These are phyloP conservation scores for Hippocampus barbouri DNA, from an alignment of 2,113 vertebrate genomes.

Conservation along the genomic window DNA sequence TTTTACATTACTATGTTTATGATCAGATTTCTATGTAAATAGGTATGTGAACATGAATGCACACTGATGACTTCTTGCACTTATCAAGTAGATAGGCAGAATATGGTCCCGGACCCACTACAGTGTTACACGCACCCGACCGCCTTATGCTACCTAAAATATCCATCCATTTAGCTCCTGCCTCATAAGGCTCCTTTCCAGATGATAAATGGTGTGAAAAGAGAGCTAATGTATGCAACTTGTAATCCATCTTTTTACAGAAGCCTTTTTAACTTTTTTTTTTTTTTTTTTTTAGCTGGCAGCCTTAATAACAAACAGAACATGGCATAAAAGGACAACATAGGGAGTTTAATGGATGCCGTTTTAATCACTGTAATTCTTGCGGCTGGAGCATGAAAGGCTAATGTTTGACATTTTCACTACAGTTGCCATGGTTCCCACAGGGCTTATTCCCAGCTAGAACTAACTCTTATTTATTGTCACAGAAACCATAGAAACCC, in stretches of 20 bases:
- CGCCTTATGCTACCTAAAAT: slow-evolving; percentile 29
- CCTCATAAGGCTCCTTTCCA: slow-evolving; percentile 45
- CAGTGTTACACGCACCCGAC: slow-evolving; percentile 11
- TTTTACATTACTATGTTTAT: background rate
- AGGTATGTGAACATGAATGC: background rate
- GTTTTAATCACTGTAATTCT: slow-evolving; percentile 27
- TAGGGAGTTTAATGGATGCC: slow-evolving; percentile 4
- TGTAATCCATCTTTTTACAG: background rate
- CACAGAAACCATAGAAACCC: slow-evolving; percentile 54
- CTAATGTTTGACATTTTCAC: slow-evolving; percentile 60
- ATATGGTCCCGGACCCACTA: slow-evolving; percentile 13
- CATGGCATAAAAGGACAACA: slow-evolving; percentile 1
- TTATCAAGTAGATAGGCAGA: background rate
- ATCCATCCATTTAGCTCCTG: slow-evolving; percentile 39
- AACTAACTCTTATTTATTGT: slow-evolving; percentile 41
- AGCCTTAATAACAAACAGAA: background rate
- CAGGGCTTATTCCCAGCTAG: slow-evolving; percentile 43
- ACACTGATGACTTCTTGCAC: slow-evolving; percentile 12
- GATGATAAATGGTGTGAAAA: slow-evolving; percentile 15
- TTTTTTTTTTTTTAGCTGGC: background rate
- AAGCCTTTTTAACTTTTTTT: background rate
- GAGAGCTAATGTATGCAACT: slow-evolving; percentile 23
- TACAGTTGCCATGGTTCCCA: slow-evolving; percentile 62
- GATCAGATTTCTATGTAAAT: background rate
- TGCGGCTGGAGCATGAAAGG: slow-evolving; percentile 21